phyloP scores from a whole-genome alignment of 2,113 vertebrate species.

The Ceratotherium simum region DNA sequence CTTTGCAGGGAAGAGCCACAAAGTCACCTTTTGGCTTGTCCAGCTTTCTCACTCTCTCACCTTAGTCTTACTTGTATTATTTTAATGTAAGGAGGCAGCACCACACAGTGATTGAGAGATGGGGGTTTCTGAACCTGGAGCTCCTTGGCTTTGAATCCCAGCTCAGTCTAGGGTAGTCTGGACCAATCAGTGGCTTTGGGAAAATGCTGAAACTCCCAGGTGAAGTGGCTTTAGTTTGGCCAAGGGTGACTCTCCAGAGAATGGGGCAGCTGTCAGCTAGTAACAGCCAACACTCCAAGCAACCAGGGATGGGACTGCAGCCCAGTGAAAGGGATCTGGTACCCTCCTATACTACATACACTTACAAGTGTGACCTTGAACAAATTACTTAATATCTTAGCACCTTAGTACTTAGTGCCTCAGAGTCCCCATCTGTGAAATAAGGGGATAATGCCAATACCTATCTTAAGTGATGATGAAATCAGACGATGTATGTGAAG shows the following conservation, averaged over 20 bases:
- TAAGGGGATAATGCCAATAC: background rate
- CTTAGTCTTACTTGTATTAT: background rate
- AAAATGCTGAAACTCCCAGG: background rate
- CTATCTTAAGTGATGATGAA: background rate
- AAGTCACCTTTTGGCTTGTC: background rate
- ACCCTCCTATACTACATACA: too few relatives aligned
- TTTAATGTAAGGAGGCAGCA: background rate
- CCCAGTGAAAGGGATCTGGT: too few relatives aligned
- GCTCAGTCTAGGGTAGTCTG: background rate
- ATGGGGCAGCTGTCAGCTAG: too few relatives aligned
- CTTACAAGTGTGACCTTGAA: too few relatives aligned
- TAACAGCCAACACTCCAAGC: too few relatives aligned
- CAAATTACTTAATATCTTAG: too few relatives aligned
- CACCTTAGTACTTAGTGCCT: too few relatives aligned
- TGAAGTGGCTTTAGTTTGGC: too few relatives aligned
- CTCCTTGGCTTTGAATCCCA: background rate
- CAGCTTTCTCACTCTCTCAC: background rate
- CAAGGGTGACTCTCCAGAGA: too few relatives aligned
- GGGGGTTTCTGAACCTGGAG: background rate
- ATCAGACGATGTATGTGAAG: background rate
- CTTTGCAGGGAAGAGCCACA: background rate
- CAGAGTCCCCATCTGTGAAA: too few relatives aligned
- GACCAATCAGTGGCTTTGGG: background rate
- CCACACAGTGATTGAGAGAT: background rate
- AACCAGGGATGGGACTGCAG: too few relatives aligned